Base-by-base conservation (phyloP, 2,888 invertebrate genomes). In the Acanthosoma haemorrhoidale region DNA sequence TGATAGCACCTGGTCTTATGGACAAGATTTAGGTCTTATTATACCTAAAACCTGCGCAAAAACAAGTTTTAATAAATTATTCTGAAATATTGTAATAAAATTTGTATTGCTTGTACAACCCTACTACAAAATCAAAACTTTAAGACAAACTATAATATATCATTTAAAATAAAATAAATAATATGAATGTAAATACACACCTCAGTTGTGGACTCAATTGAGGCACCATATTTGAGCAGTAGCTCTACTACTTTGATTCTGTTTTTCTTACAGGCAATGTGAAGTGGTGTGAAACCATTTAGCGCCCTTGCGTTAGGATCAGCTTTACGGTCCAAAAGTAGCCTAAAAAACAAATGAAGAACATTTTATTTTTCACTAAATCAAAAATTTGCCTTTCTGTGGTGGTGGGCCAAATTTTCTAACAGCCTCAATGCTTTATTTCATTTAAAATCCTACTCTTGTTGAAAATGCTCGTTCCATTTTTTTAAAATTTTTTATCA, bases 241-340 rank as follows among this genome's bases (percentile, higher is more conserved):
- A 99, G 81, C 79, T 99, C 98, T 6, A 96, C 96, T 60, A 97
- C 90, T 82, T 96, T 96, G 77, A 96, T 92, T 68, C 97, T 85
- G 81, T 98, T 98, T 82, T 99, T 99, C 83, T 99, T 98, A 83
- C 98, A 99, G 3, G 98, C 98, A 77, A 98, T 97, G 81, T 98
- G 97, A 68, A 98, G 84, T 0, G 97, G 96, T 0, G 97, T 98
- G 82, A 99, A 99, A 0, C 98, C 98, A 80, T 99, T 99, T 34
- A 96, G 84, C 3, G 96, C 96, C 36, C 98, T 85, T 0, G 97
- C 91, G 81, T 99, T 97, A 0, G 96, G 92, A 82, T 98, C 96
- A n/a, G 97, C 97, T 77, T 94, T 92, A 76, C 92, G 86, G 79
- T 96, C 96, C 71, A 97, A 83, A 31, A 97, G 85, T 39, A 97